Evolutionary conservation across 2,797 vertebrate species (phyloP).

Genomic region (Serranus cabrilla): DNA sequence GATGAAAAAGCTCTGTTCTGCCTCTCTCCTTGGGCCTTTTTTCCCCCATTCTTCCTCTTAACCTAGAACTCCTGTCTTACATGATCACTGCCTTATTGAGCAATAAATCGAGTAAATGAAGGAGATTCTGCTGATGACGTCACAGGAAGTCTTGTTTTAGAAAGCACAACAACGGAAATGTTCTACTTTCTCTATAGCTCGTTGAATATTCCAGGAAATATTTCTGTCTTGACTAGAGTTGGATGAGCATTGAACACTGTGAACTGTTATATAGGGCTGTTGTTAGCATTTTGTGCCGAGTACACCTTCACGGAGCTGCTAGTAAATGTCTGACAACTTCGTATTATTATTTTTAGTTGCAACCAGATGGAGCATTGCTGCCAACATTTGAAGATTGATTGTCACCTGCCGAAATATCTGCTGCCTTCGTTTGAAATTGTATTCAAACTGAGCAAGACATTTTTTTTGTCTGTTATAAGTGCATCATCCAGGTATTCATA

Average conservation of each 20-base stretch:
- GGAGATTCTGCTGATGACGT: slow-evolving; percentile 16
- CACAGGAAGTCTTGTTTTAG: not conserved
- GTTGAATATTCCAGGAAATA: not conserved
- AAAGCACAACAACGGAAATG: not conserved
- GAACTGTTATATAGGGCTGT: no score
- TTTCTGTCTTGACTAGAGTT: not conserved
- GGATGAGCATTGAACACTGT: not conserved
- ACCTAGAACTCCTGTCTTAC: slow-evolving; percentile 16
- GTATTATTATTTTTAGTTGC: no score
- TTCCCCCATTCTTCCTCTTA: slow-evolving; percentile 17
- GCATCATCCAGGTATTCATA: no score
- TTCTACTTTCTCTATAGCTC: not conserved
- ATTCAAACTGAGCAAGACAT: no score
- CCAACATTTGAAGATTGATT: no score
- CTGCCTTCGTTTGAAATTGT: no score
- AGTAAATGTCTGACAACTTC: no score
- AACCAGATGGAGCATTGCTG: no score
- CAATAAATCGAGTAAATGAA: slow-evolving; percentile 26
- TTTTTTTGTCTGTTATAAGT: no score
- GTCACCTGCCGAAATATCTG: no score
- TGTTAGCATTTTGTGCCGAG: no score
- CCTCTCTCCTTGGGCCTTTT: slow-evolving; percentile 22
- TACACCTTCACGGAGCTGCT: no score
- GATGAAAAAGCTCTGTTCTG: slow-evolving; percentile 31
- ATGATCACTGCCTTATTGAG: slow-evolving; percentile 24